Conservation (phyloP, 2,797 vertebrate species). For the Centropyge bicolor region DNA sequence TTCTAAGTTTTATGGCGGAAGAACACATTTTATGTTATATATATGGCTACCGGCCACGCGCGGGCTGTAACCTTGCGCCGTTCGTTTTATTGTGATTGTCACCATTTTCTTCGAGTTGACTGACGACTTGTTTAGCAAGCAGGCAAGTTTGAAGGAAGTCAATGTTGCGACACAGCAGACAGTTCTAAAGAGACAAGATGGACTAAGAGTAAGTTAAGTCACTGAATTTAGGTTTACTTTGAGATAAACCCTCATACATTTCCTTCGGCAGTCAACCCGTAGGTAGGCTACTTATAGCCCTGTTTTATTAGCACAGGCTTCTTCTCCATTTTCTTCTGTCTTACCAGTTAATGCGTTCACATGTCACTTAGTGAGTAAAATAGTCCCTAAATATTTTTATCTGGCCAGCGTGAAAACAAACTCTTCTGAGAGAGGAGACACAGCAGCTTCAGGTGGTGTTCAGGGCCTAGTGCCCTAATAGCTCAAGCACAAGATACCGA, state of each 20-base stretch:
- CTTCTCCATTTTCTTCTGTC: neutral
- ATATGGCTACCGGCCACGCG: neutral
- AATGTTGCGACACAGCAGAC: neutral
- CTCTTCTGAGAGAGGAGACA: too few species aligned
- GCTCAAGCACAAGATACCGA: neutral
- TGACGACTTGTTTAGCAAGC: neutral
- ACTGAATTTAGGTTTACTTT: neutral
- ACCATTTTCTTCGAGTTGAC: neutral
- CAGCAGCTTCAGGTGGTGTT: too few species aligned
- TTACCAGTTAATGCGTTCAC: neutral
- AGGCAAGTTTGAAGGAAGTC: neutral
- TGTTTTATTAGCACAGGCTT: neutral
- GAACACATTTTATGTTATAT: neutral
- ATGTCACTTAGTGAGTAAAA: neutral
- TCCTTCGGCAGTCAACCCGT: neutral
- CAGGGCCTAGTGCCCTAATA: too few species aligned
- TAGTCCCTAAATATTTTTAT: neutral
- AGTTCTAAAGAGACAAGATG: neutral
- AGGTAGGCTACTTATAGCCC: neutral
- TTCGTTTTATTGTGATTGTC: neutral
- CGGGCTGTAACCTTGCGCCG: constrained; percentile 20
- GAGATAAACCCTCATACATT: neutral
- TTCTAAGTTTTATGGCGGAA: neutral
- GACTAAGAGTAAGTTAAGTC: neutral
- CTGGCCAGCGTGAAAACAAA: neutral